phyloP scores from a whole-genome alignment of 2,113 vertebrate genomes.

The Haplochromis vanheusdeni region DNA sequence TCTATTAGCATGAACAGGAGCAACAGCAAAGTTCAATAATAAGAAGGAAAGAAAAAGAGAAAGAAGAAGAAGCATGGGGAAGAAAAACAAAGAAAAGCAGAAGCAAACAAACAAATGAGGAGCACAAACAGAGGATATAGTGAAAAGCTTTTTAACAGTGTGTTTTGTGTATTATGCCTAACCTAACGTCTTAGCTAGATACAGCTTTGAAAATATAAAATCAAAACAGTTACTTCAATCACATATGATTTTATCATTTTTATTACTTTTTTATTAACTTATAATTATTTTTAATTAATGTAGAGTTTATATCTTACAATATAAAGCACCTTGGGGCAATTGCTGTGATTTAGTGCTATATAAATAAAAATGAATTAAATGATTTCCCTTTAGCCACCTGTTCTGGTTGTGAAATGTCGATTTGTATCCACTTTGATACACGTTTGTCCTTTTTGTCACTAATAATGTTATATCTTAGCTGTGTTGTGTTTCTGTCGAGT shows the following conservation, averaged over 20 bases:
- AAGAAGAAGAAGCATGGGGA: not conserved
- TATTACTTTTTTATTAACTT: not conserved
- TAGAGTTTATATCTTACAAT: not conserved
- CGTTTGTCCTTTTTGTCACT: not conserved
- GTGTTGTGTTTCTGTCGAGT: not conserved
- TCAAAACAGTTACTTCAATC: not conserved
- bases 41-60: not conserved
- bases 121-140: not conserved
- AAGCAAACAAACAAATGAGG: not conserved
- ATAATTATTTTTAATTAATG: not conserved
- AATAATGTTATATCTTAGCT: not conserved
- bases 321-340: not conserved
- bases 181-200: not conserved
- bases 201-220: not conserved
- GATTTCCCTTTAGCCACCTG: not conserved
- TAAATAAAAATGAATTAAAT: not conserved
- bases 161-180: not conserved
- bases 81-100: not conserved
- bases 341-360: not conserved
- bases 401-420: not conserved
- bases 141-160: not conserved
- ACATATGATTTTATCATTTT: not conserved
- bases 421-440: not conserved
- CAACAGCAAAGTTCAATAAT: not conserved
- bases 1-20: not conserved